Base-by-base conservation (phyloP, 2,888 invertebrate genomes). In the Diadegma fenestrale region DNA sequence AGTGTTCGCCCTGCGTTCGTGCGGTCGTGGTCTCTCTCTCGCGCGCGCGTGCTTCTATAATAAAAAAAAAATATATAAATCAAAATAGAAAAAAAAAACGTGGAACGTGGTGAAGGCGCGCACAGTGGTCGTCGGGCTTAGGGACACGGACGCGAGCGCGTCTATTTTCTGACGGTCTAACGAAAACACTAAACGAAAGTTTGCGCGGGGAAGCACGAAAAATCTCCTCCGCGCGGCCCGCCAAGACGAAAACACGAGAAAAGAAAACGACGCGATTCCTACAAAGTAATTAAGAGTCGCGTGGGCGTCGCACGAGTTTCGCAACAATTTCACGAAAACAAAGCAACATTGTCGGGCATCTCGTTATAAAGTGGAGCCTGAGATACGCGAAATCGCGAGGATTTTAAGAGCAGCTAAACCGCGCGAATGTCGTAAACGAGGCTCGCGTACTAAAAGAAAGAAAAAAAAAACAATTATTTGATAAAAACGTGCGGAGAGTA, bases 1-100 rank as follows among this genome's bases (percentile, higher is more conserved):
- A 82, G 73, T 76, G 80, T 82, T 72, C 75, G 77, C 83, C 41
- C 85, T 79, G 80, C 75, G 64, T 64, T 30, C 72, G 64, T 75
- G 71, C 72, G 61, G 61, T 58, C 64, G 82, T 72, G 80, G 83
- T 73, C n/a, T 45, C 83, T 86, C 37, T 37, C 33, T 2, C 33
- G n/a, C 33, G 33, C 83, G 80, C 82, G 41, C 71, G 14, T 37
- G 12, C 6, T 7, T 45, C 26, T 17, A 41, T 41, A 14, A 26
- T 14, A 58, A 1, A 58, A 4, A 58, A 3, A 26, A 14, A 26
- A 58, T 17, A 17, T 17, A 17, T n/a, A 48, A 48, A 48, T 17
- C 22, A 14, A 19, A 71, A 51, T n/a, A 22, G n/a, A 63, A 30
- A 48, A 64, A 63, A 43, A 76, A 76, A 33, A 48, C 33, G 22